Evolutionary conservation across 2,888 invertebrate species (phyloP), one percentile per base, ranked within the genome.

Genomic region (Lasioglossum malachurum): DNA sequence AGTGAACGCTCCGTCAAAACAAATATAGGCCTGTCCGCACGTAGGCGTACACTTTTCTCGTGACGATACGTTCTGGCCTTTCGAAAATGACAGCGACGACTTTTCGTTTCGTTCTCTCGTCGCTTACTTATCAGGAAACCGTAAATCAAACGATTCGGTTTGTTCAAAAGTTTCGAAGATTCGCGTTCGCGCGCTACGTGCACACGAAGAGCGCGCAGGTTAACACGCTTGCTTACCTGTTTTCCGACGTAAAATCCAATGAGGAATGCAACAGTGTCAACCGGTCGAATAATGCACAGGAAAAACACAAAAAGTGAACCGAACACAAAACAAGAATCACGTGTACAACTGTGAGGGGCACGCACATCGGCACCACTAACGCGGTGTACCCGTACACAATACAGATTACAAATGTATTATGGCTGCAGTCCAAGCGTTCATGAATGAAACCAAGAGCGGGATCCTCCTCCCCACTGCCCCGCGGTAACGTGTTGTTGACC

Each of bases 381-480:
- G 92, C 93, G 93, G 91, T 88, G 88, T 91, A 93, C 89, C 93
- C 93, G 93, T 93, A 93, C 92, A 94, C 93, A 94, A 93, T 93
- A 94, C 93, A 92, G 93, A 93, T 93, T 93, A 93, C 94, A 92
- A 93, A 93, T 94, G 92, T 94, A 93, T 94, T 94, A 93, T 92
- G 92, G 92, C 93, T 89, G 92, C 92, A 89, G 86, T 89, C 89
- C 91, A 92, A 91, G 89, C 91, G 93, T 94, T 94, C 95, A 95
- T 95, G 95, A 95, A 95, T 95, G 95, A 95, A 95, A 95, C 94
- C 94, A 92, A 94, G 88, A 93, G 92, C 94, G 93, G 81, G 76
- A 35, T 69, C 44, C 31, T 31, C 60, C 84, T 75, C 84, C 87
- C 84, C 82, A 35, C 78, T 35, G 35, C n/a, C 76, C 71, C 79